Conservation (phyloP, 1,140 invertebrate genomes). For the Ylistrum balloti region DNA sequence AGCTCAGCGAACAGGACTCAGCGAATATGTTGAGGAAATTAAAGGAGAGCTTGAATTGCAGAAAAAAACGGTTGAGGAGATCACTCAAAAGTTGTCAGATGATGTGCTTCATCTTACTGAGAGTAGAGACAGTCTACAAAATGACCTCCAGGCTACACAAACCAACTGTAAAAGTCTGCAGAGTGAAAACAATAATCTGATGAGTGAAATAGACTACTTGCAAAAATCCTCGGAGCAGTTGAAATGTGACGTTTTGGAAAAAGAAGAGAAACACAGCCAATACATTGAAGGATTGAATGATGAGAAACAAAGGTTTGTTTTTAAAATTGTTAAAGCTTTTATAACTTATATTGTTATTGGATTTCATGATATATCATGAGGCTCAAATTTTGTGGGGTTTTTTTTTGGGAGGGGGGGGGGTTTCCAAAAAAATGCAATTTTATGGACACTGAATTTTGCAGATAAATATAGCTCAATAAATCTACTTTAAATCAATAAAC, state of each 20-base stretch:
- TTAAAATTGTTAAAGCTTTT: too few relatives aligned
- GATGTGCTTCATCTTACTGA: neutral
- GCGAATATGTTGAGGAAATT: conserved; percentile 34
- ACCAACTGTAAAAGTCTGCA: conserved; percentile 27
- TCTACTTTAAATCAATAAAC: too few relatives aligned
- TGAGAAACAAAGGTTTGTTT: neutral
- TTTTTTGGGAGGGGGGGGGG: too few relatives aligned
- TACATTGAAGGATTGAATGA: conserved; percentile 15
- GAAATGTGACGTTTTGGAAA: conserved; percentile 41
- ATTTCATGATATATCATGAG: too few relatives aligned
- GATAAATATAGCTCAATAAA: too few relatives aligned
- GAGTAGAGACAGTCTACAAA: neutral
- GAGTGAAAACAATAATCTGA: conserved; percentile 51
- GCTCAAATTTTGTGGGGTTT: too few relatives aligned
- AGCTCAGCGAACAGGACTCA: conserved; percentile 48
- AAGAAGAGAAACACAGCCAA: conserved; percentile 23
- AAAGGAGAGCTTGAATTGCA: conserved; percentile 30
- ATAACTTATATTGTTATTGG: too few relatives aligned
- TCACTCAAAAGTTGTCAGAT: neutral
- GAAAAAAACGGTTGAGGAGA: neutral
- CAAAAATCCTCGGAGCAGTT: conserved; percentile 26
- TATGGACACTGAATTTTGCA: too few relatives aligned
- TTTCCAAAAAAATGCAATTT: too few relatives aligned
- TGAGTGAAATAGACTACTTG: conserved; percentile 57
- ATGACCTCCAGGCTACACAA: neutral